These are phyloP conservation scores for Sphyrna mokarran DNA, from an alignment of 2,113 vertebrate species.

Conservation along the genomic window DNA sequence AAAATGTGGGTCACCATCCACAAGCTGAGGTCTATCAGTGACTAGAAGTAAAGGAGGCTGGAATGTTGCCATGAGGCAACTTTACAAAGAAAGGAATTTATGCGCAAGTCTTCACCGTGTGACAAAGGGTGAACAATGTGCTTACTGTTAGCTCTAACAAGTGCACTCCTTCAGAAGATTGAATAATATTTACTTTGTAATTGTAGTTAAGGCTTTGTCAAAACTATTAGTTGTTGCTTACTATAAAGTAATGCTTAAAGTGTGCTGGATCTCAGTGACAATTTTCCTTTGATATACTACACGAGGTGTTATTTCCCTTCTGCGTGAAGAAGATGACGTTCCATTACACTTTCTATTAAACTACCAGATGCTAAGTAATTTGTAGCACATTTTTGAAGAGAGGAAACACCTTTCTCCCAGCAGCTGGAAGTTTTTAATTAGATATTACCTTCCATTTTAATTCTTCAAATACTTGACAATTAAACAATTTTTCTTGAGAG, in stretches of 20 bases:
- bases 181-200: background rate
- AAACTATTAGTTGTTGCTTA: background rate
- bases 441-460: constrained; percentile 42
- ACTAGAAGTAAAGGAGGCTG: constrained; percentile 53
- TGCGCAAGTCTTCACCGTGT: background rate
- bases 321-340: background rate
- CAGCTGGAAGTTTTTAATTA: constrained; percentile 46
- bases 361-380: constrained; percentile 39
- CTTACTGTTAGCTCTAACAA: background rate
- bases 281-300: background rate
- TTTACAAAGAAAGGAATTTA: background rate
- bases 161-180: background rate
- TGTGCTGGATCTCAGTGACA: background rate
- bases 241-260: background rate
- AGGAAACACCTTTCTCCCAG: constrained; percentile 45
- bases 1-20: constrained; percentile 49
- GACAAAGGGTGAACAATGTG: background rate
- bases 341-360: background rate
- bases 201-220: background rate
- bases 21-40: constrained; percentile 47
- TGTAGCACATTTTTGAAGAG: constrained; percentile 40
- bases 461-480: constrained; percentile 38
- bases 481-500: background rate
- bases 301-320: background rate
- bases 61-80: constrained; percentile 50